Evolutionary conservation across 2,113 vertebrate species (phyloP), one percentile per base, ranked within the genome.

Genomic region (Steatornis caripensis): DNA sequence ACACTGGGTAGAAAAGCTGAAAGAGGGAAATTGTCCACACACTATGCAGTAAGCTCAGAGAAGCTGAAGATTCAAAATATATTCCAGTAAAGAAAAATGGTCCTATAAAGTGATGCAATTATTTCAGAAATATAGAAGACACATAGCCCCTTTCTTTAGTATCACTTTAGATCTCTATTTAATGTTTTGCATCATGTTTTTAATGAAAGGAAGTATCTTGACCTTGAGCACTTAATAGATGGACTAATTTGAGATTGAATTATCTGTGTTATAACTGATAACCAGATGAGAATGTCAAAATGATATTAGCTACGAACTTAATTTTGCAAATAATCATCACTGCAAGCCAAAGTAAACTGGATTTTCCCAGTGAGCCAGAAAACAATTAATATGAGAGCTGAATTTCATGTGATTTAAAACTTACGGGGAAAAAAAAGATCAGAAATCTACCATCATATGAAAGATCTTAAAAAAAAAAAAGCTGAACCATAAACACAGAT

Each of bases 241-340:
- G 62, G 68, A 66, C 37, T 93, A 80, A 87, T 76, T 93, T 89
- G 46, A 91, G 53, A 85, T 32, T 54, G 30, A 95, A 65, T 90
- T 78, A 61, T 85, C 83, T 93, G 36, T 91, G 39, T 90, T 83
- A 60, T 65, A 89, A 80, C 36, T 86, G 61, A 93, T 93, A 92
- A 93, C 14, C 71, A 70, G 81, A 88, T 89, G 87, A 94, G 54
- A 87, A 84, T 71, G 45, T 46, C 81, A 91, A 92, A 87, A 85
- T 55, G 27, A 84, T 41, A 58, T 90, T 74, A 86, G 9, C 23
- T 89, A 71, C 45, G 85, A 72, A 77, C 23, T 84, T 82, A 81
- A 78, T 71, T 90, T 95, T 90, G 12, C 5, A 90, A 93, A 80
- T 32, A 93, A 45, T 84, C 34, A 77, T 41, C 72, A 60, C 39